Evolutionary conservation across 2,888 invertebrate genomes (phyloP).

Genomic region (Carterocephalus palaemon): DNA sequence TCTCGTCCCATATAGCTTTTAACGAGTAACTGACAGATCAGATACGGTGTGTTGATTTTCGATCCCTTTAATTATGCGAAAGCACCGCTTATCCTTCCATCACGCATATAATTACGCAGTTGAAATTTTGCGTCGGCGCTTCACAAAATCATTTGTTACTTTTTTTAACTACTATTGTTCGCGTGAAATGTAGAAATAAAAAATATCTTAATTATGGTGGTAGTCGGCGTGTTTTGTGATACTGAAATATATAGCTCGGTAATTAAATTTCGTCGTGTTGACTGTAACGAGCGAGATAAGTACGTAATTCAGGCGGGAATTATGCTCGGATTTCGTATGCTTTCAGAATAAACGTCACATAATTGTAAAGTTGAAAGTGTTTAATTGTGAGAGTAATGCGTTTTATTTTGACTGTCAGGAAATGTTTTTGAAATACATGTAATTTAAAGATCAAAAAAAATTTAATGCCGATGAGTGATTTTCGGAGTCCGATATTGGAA

Average conservation of each 20-base stretch:
- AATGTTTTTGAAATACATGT: neutral
- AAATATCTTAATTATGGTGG: constrained; percentile 69
- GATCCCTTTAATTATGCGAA: constrained; percentile 24
- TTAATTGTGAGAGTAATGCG: constrained; percentile 4
- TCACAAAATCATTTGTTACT: constrained; percentile 38
- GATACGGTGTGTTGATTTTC: constrained; percentile 25
- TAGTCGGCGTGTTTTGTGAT: constrained; percentile 68
- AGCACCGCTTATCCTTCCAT: constrained; percentile 34
- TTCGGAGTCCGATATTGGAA: neutral
- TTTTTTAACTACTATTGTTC: constrained; percentile 43
- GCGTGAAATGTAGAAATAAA: constrained; percentile 70
- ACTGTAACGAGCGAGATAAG: constrained; percentile 68
- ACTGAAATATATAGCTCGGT: constrained; percentile 62
- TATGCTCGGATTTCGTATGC: constrained; percentile 23
- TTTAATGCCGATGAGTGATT: neutral
- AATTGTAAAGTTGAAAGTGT: constrained; percentile 9
- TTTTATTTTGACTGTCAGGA: neutral
- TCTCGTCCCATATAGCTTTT: constrained; percentile 16
- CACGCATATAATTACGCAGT: constrained; percentile 37
- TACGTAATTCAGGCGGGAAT: constrained; percentile 24
- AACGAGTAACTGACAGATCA: constrained; percentile 24
- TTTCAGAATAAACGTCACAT: constrained; percentile 10
- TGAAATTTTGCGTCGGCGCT: constrained; percentile 33
- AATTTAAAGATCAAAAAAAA: neutral
- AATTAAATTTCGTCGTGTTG: constrained; percentile 68